Conservation (phyloP, 2,797 vertebrate genomes). For the Aplochiton taeniatus region DNA sequence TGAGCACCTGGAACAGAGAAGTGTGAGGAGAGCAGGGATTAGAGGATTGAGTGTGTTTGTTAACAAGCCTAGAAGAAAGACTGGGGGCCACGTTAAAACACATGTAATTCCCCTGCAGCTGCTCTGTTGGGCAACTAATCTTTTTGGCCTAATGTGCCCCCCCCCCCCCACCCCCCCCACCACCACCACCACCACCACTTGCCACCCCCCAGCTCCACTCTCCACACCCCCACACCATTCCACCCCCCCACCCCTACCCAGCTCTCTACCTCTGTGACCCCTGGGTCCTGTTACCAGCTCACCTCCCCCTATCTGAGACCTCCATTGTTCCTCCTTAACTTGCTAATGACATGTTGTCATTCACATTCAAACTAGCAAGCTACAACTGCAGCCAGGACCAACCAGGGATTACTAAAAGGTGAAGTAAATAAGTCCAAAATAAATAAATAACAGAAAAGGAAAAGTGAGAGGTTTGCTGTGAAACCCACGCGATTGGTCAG, state of each 20-base stretch:
- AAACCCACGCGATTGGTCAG: no score
- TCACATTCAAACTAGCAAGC: constrained; percentile 57
- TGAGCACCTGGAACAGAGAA: constrained; percentile 47
- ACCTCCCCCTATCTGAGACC: constrained; percentile 61
- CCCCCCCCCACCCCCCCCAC: constrained; percentile 39
- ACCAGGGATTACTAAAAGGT: no score
- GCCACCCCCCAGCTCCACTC: constrained; percentile 39
- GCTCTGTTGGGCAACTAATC: constrained; percentile 78
- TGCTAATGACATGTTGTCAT: constrained; percentile 69
- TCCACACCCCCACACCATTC: constrained; percentile 59
- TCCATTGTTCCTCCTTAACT: constrained; percentile 66
- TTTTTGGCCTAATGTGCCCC: constrained; percentile 73
- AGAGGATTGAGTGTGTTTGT: constrained; percentile 78
- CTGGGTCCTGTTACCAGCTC: constrained; percentile 58
- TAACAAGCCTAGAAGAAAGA: constrained; percentile 80
- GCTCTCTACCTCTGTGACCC: constrained; percentile 55
- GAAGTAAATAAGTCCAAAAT: no score
- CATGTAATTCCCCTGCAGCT: constrained; percentile 83
- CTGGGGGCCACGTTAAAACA: constrained; percentile 78
- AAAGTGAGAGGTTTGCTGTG: no score
- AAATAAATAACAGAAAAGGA: no score
- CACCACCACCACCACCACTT: constrained; percentile 53
- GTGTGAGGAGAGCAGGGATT: constrained; percentile 70
- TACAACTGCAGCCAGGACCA: constrained; percentile 12
- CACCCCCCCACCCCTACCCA: constrained; percentile 40